Percentiles rank a stretch among this genome's conserved stretches.
phyloP scores from a whole-genome alignment of 2,797 vertebrate genomes.

The Chrosomus eos region DNA sequence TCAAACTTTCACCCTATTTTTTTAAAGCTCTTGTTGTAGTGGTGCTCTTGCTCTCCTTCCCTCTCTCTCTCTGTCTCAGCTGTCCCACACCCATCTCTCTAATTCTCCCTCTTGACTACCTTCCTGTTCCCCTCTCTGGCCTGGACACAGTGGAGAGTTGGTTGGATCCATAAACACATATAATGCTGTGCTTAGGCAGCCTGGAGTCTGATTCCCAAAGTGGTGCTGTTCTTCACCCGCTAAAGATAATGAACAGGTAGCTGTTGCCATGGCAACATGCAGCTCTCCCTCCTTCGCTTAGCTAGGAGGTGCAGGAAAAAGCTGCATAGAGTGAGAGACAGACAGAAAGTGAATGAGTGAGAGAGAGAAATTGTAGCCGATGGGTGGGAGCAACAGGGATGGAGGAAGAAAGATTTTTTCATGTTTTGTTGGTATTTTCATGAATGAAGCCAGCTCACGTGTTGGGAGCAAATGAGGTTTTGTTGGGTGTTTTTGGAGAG shows the following conservation, averaged over 20 bases:
- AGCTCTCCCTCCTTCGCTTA: constrained; percentile 65
- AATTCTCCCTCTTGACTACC: constrained; percentile 21
- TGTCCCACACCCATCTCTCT: constrained; percentile 31
- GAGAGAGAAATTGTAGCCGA: constrained; percentile 43
- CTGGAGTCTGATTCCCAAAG: constrained; percentile 55
- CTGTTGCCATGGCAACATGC: constrained; percentile 81
- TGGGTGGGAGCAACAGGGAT: constrained; percentile 30
- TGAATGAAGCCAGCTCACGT: constrained; percentile 57
- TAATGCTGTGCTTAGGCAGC: constrained; percentile 50
- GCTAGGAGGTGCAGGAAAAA: constrained; percentile 52
- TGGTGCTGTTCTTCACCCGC: constrained; percentile 53
- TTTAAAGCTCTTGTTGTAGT: constrained; percentile 27
- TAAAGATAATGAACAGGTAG: constrained; percentile 67
- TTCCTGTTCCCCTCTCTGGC: constrained; percentile 18
- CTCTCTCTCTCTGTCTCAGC: not conserved
- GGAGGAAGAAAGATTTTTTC: constrained; percentile 16
- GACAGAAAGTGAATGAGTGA: constrained; percentile 44
- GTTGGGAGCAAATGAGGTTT: constrained; percentile 50
- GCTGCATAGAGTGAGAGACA: constrained; percentile 57
- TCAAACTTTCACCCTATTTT: constrained; percentile 56
- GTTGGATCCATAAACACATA: constrained; percentile 54
- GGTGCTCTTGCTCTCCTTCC: constrained; percentile 17
- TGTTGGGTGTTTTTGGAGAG: constrained; percentile 25
- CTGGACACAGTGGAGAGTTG: constrained; percentile 43
- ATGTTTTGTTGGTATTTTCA: constrained; percentile 49